Evolutionary conservation across 92 coral and sea anemone species (phyloP).

Genomic region (Pocillopora meandrina): DNA sequence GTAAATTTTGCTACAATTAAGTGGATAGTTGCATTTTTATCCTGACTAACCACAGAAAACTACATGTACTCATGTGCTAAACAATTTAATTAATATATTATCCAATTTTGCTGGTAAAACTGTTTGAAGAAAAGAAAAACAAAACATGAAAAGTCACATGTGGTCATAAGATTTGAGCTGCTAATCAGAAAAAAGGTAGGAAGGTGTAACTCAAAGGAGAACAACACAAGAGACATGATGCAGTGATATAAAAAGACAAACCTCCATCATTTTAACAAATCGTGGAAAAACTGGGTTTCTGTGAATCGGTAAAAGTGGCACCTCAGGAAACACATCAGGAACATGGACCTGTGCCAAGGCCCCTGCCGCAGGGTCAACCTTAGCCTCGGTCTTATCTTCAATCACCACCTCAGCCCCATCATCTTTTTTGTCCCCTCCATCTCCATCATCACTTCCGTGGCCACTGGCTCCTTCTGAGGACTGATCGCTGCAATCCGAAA

Average conservation of each 20-base stretch:
- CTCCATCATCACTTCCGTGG: conserved; percentile 65
- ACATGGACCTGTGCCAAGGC: conserved; percentile 85
- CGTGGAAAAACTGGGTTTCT: conserved; percentile 98
- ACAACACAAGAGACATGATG: too few species aligned
- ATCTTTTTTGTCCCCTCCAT: conserved; percentile 65
- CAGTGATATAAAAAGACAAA: conserved; percentile 17
- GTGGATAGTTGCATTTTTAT: too few species aligned
- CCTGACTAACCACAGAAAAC: too few species aligned
- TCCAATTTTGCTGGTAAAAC: too few species aligned
- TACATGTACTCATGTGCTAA: too few species aligned
- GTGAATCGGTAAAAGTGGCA: conserved; percentile 92
- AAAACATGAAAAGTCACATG: too few species aligned
- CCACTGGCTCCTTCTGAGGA: conserved; percentile 59
- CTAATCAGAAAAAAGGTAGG: too few species aligned
- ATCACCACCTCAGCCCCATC: conserved; percentile 80
- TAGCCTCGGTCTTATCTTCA: conserved; percentile 85
- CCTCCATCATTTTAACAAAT: conserved; percentile 99
- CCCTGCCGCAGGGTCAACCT: conserved; percentile 77
- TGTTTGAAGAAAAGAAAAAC: too few species aligned
- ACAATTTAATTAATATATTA: too few species aligned
- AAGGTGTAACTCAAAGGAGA: too few species aligned
- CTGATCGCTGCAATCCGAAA: neutral
- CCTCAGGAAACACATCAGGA: conserved; percentile 96
- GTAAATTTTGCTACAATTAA: too few species aligned
- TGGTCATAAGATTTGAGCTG: too few species aligned